Base-by-base conservation (phyloP, 1,140 invertebrate species). In the Ceratina japonica region DNA sequence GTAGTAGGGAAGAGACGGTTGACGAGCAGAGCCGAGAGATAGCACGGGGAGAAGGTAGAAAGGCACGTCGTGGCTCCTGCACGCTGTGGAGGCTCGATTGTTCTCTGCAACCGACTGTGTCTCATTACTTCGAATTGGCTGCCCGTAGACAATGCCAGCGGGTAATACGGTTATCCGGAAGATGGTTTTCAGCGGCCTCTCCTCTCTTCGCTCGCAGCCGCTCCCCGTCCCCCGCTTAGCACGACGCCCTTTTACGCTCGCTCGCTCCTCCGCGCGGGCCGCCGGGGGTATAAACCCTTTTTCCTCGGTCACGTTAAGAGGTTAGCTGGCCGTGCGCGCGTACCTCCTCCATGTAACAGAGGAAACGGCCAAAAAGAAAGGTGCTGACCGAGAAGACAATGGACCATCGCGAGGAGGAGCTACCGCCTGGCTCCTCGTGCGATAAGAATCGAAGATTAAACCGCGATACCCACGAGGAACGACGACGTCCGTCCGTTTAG, bases 41-140 rank as follows among this genome's bases (percentile, higher is more conserved):
- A 85, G 73, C 51, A 8, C 24, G 37, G 54, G 37, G 81, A 80
- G 76, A 82, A 85, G 83, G 79, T 85, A 85, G 84, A 59, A 84
- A 86, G 75, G 84, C 83, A 86, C 84, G 84, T 86, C 83, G 79
- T 76, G 83, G 83, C 72, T 84, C 61, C 80, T 86, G 83, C 84
- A 73, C 72, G 76, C 73, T 31, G 64, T 56, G 81, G 79, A 83
- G 80, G 83, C 88, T 88, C 91, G 88, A 92, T 92, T 91, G 91
- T 91, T 91, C 91, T 90, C 85, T 82, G 87, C 87, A 88, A 89
- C 86, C 88, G 83, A 87, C 85, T 88, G 84, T 90, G 88, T 90
- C 90, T 90, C 90, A 91, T 92, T 92, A 92, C 90, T 91, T 92
- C 89, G 86, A 88, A 92, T 90, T 90, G 90, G 89, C 87, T 90